Base-by-base conservation (phyloP, 2,113 vertebrate species). In the Otis tarda region DNA sequence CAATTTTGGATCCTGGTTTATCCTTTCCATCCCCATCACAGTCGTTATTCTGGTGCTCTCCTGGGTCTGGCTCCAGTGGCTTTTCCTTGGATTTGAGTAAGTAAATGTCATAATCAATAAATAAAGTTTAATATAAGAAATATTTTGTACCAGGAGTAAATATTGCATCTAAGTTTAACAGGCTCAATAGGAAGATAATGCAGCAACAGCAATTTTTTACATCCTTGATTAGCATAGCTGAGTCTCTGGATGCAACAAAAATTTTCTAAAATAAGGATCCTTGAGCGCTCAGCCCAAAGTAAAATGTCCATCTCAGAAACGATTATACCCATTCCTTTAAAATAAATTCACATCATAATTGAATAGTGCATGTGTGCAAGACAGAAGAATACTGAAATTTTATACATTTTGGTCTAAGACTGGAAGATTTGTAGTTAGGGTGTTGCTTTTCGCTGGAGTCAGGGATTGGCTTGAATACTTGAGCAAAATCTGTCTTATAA, bases 1-100 rank as follows among this genome's bases (percentile, higher is more conserved):
- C 74, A 99, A 99, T 97, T 99, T 99, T 94, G 99, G 99, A 84
- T 99, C 98, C 45, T 99, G 99, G 99, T 98, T 99, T 87, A 21
- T 99, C 35, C 53, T 99, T 91, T 98, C 98, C 87, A 97, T 99
- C 80, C 99, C 99, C 7, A 96, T 98, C 45, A 97, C 98, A 39
- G 24, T 99, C 33, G 95, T 97, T 77, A 97, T 99, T 96, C 96
- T 99, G 33, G 11, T 99, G 45, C 95, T 99, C 27, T 98, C 98
- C 45, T 99, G 99, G 99, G 37, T 99, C 33, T 99, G 99, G 98
- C 98, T 99, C 21, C 98, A 99, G 25, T 99, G 99, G 99, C 96
- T 99, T 87, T 99, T 98, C 97, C 95, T 99, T 65, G 98, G 98
- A 50, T 98, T 98, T 95, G 97, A 99, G 99, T 99, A 98, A 99